Conservation (phyloP, 2,797 vertebrate species). For the Odontamblyopus lacepedii region DNA sequence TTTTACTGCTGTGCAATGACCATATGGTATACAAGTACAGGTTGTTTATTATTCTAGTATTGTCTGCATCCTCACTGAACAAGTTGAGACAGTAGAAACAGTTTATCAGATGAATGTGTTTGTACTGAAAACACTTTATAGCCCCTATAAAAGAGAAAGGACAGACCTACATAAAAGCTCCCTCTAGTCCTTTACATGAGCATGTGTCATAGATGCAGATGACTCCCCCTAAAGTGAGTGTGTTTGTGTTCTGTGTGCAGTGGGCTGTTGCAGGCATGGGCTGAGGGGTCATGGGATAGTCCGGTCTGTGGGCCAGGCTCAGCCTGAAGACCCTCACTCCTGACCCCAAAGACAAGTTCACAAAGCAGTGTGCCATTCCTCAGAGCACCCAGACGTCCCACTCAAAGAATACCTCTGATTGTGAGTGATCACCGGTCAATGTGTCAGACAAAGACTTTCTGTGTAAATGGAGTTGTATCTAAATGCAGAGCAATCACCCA, state of each 20-base stretch:
- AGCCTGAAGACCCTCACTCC: conserved; percentile 53
- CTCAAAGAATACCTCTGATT: conserved; percentile 15
- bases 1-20: background rate
- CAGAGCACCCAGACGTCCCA: conserved; percentile 37
- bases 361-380: conserved; percentile 40
- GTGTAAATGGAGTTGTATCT: conserved; percentile 48
- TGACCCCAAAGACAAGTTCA: conserved; percentile 48
- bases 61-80: conserved; percentile 16
- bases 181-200: background rate
- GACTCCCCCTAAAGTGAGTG: background rate
- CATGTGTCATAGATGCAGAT: background rate
- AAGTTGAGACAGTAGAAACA: background rate
- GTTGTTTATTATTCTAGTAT: background rate
- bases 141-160: background rate
- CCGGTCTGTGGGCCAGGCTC: conserved; percentile 34
- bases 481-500: conserved; percentile 39
- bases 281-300: conserved; percentile 61
- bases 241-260: conserved; percentile 53
- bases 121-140: background rate
- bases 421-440: conserved; percentile 26
- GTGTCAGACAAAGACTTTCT: conserved; percentile 53
- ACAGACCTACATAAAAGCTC: background rate
- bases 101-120: conserved; percentile 25
- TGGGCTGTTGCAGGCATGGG: conserved; percentile 48
- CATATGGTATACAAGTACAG: background rate